phyloP scores from a whole-genome alignment of 2,113 vertebrate genomes.

The Vireo altiloquus region DNA sequence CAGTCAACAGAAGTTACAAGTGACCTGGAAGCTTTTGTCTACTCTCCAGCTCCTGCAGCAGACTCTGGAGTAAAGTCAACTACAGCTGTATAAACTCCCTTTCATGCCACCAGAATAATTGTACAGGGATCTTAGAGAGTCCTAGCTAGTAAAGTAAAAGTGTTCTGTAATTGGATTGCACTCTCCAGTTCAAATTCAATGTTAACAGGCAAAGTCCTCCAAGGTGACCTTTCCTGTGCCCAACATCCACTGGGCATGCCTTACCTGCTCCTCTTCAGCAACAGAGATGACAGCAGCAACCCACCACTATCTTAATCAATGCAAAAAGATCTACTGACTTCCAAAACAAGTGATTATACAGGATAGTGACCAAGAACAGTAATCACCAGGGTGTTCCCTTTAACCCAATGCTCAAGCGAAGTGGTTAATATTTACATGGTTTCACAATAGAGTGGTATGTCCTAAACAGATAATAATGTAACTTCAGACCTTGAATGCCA shows the following conservation, averaged over 20 bases:
- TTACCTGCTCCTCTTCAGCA: not conserved
- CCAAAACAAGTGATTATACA: not conserved
- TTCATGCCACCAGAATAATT: not conserved
- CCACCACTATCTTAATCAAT: not conserved
- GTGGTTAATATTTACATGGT: conserved; percentile 10
- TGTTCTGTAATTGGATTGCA: not conserved
- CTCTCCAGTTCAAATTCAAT: not conserved
- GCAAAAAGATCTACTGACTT: not conserved
- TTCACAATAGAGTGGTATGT: conserved; percentile 11
- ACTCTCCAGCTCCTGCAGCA: not conserved
- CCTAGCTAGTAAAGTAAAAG: not conserved
- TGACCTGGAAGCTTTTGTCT: not conserved
- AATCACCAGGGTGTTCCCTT: not conserved
- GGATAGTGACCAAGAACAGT: not conserved
- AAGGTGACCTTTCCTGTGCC: not conserved
- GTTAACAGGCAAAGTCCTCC: not conserved
- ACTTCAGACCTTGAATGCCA: not conserved
- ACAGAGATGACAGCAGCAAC: not conserved
- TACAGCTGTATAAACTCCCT: not conserved
- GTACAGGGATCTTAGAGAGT: not conserved
- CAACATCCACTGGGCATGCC: not conserved
- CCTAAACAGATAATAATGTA: conserved; percentile 4
- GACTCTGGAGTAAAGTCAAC: not conserved
- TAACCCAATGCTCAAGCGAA: not conserved
- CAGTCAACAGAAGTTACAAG: not conserved